Evolutionary conservation across 2,888 invertebrate species (phyloP).

Genomic region (Tupiocoris notatus): DNA sequence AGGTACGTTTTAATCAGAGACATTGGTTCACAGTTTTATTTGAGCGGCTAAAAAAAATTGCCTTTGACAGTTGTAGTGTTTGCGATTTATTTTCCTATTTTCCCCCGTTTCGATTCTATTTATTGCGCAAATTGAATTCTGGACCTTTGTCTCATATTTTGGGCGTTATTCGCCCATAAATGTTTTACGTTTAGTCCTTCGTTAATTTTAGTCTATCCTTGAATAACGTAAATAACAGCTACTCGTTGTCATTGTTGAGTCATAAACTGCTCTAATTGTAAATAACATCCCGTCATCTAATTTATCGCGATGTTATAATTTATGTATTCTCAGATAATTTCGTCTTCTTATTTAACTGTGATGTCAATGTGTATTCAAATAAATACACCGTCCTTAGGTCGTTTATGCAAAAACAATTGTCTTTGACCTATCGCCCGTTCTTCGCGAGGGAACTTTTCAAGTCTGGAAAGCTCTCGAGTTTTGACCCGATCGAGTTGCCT

Average conservation of each 20-base stretch:
- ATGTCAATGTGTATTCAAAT: conserved; percentile 18
- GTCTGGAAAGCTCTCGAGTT: neutral
- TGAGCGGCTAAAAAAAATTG: neutral
- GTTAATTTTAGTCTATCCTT: neutral
- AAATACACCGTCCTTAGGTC: conserved; percentile 36
- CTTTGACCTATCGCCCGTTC: neutral
- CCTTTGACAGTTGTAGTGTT: neutral
- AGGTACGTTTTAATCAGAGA: conserved; percentile 3
- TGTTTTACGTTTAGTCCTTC: conserved; percentile 3
- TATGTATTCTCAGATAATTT: neutral
- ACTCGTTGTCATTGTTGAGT: conserved; percentile 12
- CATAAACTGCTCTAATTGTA: conserved; percentile 9
- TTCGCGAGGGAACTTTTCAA: neutral
- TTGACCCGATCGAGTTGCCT: no score
- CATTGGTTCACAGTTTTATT: conserved; percentile 47
- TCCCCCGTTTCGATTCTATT: no score
- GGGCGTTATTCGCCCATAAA: neutral
- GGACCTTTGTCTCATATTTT: conserved; percentile 46
- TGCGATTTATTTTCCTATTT: no score
- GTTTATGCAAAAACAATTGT: neutral
- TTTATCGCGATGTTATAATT: neutral
- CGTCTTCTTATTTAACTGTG: conserved; percentile 34
- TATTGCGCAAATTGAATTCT: conserved; percentile 43
- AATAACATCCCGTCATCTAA: neutral
- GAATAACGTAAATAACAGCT: conserved; percentile 21